Conservation (phyloP, 2,888 invertebrate species). For the Spialia ferax region DNA sequence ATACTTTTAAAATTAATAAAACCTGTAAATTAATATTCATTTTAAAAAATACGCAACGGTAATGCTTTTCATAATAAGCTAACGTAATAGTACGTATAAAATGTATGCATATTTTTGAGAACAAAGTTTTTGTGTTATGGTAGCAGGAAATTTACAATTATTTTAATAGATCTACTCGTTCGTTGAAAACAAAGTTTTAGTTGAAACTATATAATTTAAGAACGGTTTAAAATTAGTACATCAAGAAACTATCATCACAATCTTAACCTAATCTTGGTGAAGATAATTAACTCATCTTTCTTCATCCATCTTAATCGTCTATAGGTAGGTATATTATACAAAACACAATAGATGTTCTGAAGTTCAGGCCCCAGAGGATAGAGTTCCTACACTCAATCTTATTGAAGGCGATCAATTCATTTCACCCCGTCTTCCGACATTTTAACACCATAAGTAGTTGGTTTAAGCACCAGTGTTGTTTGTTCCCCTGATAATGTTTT, state of each 20-base stretch:
- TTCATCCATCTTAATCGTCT: slow-evolving; percentile 35
- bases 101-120: too few species aligned
- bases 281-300: slow-evolving; percentile 39
- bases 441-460: slow-evolving; percentile 64
- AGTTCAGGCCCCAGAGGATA: slow-evolving; percentile 59
- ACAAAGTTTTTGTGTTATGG: too few species aligned
- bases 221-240: background rate
- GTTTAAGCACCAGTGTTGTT: slow-evolving; percentile 57
- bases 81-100: too few species aligned
- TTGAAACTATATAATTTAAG: background rate
- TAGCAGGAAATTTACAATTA: too few species aligned
- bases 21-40: too few species aligned
- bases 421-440: slow-evolving; percentile 69
- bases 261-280: slow-evolving; percentile 20
- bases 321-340: too few species aligned
- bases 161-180: too few species aligned
- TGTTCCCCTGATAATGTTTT: slow-evolving; percentile 25
- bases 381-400: slow-evolving; percentile 66
- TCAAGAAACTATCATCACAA: slow-evolving; percentile 15
- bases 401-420: slow-evolving; percentile 61
- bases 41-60: too few species aligned
- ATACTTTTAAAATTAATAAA: too few species aligned
- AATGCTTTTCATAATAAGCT: too few species aligned
- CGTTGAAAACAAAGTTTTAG: background rate
- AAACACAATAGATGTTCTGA: slow-evolving; percentile 30